Evolutionary conservation across 1,140 invertebrate genomes (phyloP), one percentile per base, ranked within the genome.

Genomic region (Andrena cerasifolii): DNA sequence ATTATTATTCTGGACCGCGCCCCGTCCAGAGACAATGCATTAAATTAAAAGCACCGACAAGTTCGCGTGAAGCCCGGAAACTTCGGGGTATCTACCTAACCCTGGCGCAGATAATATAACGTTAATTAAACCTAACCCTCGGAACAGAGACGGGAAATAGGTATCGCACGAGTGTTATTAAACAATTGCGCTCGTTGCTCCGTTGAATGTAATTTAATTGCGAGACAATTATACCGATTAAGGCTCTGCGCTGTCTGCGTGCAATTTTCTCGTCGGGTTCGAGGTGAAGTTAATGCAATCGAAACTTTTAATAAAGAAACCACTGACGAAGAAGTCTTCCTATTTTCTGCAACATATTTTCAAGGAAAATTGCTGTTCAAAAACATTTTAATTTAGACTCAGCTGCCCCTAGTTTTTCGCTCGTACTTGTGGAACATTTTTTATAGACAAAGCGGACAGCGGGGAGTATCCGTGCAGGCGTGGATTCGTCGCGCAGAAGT

Each of bases 1-100:
- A 83, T 74, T 82, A 63, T 82, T 83, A 78, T 82, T 58, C 33
- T 3, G 21, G 40, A 14, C 31, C 40, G 47, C 2, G 21, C n/a
- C 45, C 7, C 56, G 21, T 49, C 4, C 36, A 56, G 59, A 36
- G 49, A 49, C 36, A 51, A 45, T 24, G 28, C 65, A 14, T 51
- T 58, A 43, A 73, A 74, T 82, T 82, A 71, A 70, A 67, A 68
- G 36, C 33, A 43, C 24, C 53, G 40, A 33, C 24, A 66, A 40
- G 24, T 40, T 33, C 16, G 47, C 40, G 21, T 40, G 36, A 40
- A 3, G 36, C 36, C 26, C 45, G 21, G 26, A 53, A 67, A 81
- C 10, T 45, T 28, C 16, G 8, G 28, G 40, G 58, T 80, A 54
- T 62, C 12, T 8, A 14, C 4, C 18, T 40, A 5, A 14, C 18